Base-by-base conservation (phyloP, 2,113 vertebrate genomes). In the Malaclemys terrapin region DNA sequence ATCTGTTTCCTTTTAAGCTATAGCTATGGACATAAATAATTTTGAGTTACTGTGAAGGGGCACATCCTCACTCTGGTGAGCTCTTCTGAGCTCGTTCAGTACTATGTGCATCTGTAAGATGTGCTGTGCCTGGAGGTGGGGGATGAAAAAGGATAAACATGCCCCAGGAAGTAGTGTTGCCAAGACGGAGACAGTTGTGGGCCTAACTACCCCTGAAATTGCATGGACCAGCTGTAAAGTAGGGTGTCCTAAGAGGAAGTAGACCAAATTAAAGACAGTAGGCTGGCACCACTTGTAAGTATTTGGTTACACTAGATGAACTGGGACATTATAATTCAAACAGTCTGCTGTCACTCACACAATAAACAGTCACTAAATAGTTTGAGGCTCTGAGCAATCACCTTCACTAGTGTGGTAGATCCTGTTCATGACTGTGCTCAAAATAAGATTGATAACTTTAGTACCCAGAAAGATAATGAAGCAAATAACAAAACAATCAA, bases 301-400 rank as follows among this genome's bases (percentile, higher is more conserved):
- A 27, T 89, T 82, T 87, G 13, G 10, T 0, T 80, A 6, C 14
- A 20, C 24, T 56, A 0, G 12, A 27, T 42, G 86, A 91, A 84
- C 10, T 42, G 69, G 42, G n/a, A 84, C 88, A 89, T 0, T 0
- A 38, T 47, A 4, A 42, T 62, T 12, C 3, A 52, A 52, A 52
- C 52, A 52, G 52, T 52, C 52, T 52, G 52, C 56, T 56, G 54
- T 57, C 56, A 57, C 27, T 59, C 8, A 84, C 11, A 31, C 35
- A 90, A 78, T 49, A 29, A 87, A 29, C 0, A 25, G 38, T 83
- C 45, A 65, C 1, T 89, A 89, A 75, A 81, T 31, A 10, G 0
- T 57, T n/a, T 94, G 35, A 38, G 85, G 27, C 11, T 89, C 20
- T 85, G 76, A 69, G 53, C 50, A 84, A 57, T 85, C 95, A 81